A percentile compares a stretch with the other conserved stretches of the same genome.
Conservation (phyloP, 2,888 invertebrate genomes). For the Amiota communis region DNA sequence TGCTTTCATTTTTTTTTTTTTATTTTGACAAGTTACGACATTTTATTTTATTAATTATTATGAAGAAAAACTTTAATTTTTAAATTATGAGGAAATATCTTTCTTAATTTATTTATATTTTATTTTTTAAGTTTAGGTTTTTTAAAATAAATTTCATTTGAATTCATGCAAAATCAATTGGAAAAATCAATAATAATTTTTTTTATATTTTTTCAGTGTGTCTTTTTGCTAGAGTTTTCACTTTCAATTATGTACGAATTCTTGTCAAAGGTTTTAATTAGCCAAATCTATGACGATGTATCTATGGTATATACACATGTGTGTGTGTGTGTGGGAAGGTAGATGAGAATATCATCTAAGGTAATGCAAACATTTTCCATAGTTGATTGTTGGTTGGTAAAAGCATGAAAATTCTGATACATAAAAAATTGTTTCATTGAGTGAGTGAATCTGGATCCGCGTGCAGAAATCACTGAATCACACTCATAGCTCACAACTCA, state of each 20-base stretch:
- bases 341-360: too few species aligned
- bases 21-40: not conserved
- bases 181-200: constrained; percentile 63
- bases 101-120: not conserved
- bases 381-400: too few species aligned
- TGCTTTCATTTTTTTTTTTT: too few species aligned
- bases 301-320: too few species aligned
- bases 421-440: constrained; percentile 57
- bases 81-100: not conserved
- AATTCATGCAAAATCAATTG: constrained; percentile 49
- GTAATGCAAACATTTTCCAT: too few species aligned
- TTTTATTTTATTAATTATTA: constrained; percentile 30
- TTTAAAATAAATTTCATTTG: not conserved
- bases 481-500: constrained; percentile 17
- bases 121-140: not conserved
- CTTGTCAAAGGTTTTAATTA: constrained; percentile 6
- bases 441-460: too few species aligned
- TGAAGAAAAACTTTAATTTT: constrained; percentile 31
- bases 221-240: constrained; percentile 15
- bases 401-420: constrained; percentile 56
- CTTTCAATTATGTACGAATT: constrained; percentile 9
- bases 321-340: too few species aligned
- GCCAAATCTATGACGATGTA: not conserved
- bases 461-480: too few species aligned
- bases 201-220: too few species aligned